These are phyloP conservation scores for Adelges cooleyi DNA, from an alignment of 1,140 invertebrate species.

Conservation along the genomic window DNA sequence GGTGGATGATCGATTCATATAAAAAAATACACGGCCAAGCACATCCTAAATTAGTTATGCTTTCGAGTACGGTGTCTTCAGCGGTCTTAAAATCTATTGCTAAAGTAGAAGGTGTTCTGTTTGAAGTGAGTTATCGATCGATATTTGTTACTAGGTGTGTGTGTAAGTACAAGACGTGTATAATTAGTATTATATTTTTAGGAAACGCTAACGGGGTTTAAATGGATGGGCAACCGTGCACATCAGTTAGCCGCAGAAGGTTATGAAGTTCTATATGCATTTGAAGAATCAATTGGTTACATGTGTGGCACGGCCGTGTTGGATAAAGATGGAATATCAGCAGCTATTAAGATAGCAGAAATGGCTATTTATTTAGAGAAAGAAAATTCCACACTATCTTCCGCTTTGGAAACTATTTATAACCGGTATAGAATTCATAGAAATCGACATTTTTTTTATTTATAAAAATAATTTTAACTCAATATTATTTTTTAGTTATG, in stretches of 20 bases:
- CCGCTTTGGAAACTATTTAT: slow-evolving; percentile 9
- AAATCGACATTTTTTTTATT: neutral
- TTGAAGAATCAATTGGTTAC: slow-evolving; percentile 90
- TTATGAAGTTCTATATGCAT: slow-evolving; percentile 81
- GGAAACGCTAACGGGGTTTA: slow-evolving; percentile 98
- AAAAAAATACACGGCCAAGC: slow-evolving; percentile 37
- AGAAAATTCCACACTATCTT: slow-evolving; percentile 1
- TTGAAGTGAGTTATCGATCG: slow-evolving; percentile 46
- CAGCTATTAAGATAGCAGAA: slow-evolving; percentile 65
- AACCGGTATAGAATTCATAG: neutral
- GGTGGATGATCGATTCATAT: slow-evolving; percentile 70
- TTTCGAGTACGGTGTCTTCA: slow-evolving; percentile 89
- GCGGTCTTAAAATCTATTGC: slow-evolving; percentile 85
- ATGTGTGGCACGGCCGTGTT: slow-evolving; percentile 80
- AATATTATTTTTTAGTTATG: slow-evolving; percentile 47
- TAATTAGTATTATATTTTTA: slow-evolving; percentile 36
- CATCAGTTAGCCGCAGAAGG: slow-evolving; percentile 52
- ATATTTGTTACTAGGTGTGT: neutral
- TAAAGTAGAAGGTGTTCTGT: slow-evolving; percentile 67
- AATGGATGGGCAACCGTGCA: slow-evolving; percentile 95
- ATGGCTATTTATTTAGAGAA: slow-evolving; percentile 61
- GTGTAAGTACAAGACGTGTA: neutral
- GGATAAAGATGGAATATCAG: slow-evolving; percentile 93
- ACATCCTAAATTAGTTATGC: slow-evolving; percentile 39
- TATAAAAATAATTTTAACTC: neutral